These are phyloP conservation scores for Oophaga sylvatica DNA, from an alignment of 2,797 vertebrate species.

Conservation along the genomic window DNA sequence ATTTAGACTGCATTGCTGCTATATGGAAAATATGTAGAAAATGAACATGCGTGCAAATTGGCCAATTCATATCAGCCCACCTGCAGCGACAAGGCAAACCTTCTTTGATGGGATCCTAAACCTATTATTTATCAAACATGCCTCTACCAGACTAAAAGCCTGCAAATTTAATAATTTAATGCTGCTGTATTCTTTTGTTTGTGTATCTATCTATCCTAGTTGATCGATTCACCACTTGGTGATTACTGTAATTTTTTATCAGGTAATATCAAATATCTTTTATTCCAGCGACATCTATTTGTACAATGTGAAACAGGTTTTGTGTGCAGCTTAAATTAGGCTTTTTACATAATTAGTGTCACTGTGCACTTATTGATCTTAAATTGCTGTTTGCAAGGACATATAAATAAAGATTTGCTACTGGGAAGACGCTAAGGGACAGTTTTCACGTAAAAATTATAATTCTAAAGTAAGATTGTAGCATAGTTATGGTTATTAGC, in stretches of 20 bases:
- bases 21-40: too few relatives aligned
- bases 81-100: too few relatives aligned
- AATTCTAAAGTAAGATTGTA: neutral
- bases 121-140: too few relatives aligned
- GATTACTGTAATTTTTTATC: neutral
- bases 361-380: neutral
- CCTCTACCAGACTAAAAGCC: too few relatives aligned
- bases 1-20: too few relatives aligned
- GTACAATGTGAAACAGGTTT: neutral
- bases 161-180: too few relatives aligned
- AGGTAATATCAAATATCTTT: neutral
- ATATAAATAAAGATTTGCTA: neutral
- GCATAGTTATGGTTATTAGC: neutral
- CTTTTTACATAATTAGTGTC: neutral
- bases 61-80: too few relatives aligned
- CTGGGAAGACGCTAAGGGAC: conserved; percentile 6
- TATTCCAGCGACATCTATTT: neutral
- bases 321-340: neutral
- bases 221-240: neutral
- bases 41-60: too few relatives aligned
- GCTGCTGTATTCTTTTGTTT: too few relatives aligned
- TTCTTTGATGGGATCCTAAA: too few relatives aligned
- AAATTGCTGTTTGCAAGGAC: neutral
- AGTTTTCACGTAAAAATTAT: neutral
- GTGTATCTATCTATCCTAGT: neutral